These are phyloP conservation scores for Steinernema khuongi DNA, from an alignment of 1,140 invertebrate species.

Conservation along the genomic window DNA sequence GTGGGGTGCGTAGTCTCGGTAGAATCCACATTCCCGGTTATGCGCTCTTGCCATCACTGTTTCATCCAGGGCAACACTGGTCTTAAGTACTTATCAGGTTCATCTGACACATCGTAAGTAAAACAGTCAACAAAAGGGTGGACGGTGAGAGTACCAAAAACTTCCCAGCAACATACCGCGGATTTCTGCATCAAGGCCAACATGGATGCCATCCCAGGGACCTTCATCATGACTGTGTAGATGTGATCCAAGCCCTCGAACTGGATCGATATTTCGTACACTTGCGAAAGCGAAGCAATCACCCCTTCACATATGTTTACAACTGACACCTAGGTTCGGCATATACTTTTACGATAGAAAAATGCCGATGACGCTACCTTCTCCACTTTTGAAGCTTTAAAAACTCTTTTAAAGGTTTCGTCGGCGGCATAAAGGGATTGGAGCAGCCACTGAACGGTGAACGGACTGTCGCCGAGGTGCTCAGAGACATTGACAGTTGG, in stretches of 20 bases:
- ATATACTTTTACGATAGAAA: too few relatives aligned
- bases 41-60: not conserved
- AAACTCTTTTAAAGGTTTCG: too few relatives aligned
- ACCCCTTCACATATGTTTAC: not conserved
- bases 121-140: too few relatives aligned
- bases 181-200: not conserved
- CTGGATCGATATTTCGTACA: not conserved
- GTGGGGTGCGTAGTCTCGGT: not conserved
- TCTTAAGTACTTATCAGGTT: not conserved
- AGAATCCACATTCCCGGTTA: slow-evolving; percentile 13
- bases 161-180: too few relatives aligned
- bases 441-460: too few relatives aligned
- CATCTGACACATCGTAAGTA: not conserved
- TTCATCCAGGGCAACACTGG: not conserved
- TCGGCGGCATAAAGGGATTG: too few relatives aligned
- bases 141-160: too few relatives aligned
- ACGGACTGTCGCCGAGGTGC: too few relatives aligned
- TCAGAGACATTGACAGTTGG: not conserved
- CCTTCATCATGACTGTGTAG: not conserved
- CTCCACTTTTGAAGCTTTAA: too few relatives aligned
- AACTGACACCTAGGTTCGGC: not conserved
- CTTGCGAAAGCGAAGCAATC: not conserved
- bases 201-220: not conserved
- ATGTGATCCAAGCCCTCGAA: not conserved
- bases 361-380: too few relatives aligned